Evolutionary conservation across 2,888 invertebrate species (phyloP), one percentile per base, ranked within the genome.

Genomic region (Microchrysa polita): DNA sequence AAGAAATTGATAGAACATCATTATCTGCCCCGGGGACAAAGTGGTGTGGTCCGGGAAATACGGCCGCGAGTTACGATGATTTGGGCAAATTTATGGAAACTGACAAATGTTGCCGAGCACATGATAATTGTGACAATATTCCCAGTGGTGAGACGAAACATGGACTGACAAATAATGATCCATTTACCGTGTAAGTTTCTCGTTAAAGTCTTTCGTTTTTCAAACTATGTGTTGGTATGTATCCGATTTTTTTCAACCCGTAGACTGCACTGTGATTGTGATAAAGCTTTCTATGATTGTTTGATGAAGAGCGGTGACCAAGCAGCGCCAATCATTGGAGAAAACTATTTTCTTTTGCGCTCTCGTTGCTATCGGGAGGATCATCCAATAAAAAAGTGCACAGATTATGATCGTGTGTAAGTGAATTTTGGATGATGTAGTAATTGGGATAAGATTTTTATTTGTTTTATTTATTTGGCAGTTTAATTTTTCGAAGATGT

Each of bases 11-110:
- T 22, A 16, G 65, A 44, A 20, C 65, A 7, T 67, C 67, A 1
- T 5, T 73, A 20, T 52, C 65, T n/a, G 67, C 57, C 60, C 77
- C 94, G 0, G 94, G 94, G 14, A 94, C 94, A 0, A 91, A 93
- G 81, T 95, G 95, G 95, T 95, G 95, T 84, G 95, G 95, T 23
- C 91, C 91, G 79, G 94, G 95, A 1, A 91, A 90, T 81, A 88
- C 91, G 0, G 94, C 94, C 0, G 88, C 89, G 27, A 88, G 90
- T 78, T 92, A 91, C 83, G 90, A 91, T 48, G 91, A 94, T 79
- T 87, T 95, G 34, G 95, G 94, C 1, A 90, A 91, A 52, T 91
- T 93, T 82, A 88, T 90, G 53, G 87, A 89, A 67, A 92, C 93
- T 5, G 95, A 95, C 81, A 86, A 89, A 79, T 95, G 95, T 83